Conservation (phyloP, 37 sponge, comb jelly and placozoan genomes). For the Cladorhizidae sp. region DNA sequence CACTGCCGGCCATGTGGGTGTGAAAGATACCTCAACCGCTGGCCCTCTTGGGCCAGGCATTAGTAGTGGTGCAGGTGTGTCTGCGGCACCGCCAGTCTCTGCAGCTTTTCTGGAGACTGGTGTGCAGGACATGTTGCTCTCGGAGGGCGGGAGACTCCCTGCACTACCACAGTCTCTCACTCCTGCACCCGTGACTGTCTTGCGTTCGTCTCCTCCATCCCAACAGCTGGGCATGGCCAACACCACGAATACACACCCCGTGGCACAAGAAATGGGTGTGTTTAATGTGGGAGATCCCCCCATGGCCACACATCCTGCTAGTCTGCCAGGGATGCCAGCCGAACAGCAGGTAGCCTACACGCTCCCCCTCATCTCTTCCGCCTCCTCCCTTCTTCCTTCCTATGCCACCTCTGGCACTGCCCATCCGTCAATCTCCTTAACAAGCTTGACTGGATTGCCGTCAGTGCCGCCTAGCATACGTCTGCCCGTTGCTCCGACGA, state of each 20-base stretch:
- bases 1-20: neutral
- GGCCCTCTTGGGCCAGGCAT: neutral
- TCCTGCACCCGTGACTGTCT: slow-evolving; percentile 56
- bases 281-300: neutral
- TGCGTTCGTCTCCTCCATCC: slow-evolving; percentile 10
- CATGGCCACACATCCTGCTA: neutral
- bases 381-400: neutral
- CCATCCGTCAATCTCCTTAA: neutral
- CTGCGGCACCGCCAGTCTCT: neutral
- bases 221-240: neutral
- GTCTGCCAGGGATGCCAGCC: slow-evolving; percentile 1
- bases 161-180: slow-evolving; percentile 15
- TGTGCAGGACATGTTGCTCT: neutral
- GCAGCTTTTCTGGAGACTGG: neutral
- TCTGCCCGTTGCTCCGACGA: slow-evolving; percentile 47
- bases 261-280: neutral
- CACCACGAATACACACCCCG: neutral
- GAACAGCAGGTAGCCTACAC: neutral
- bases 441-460: slow-evolving; percentile 39
- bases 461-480: slow-evolving; percentile 39
- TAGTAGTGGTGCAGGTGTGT: neutral
- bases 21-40: neutral
- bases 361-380: neutral
- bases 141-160: neutral
- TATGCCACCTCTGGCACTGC: neutral